These are phyloP conservation scores for Gryon sp. DNA, from an alignment of 1,140 invertebrate genomes.

Conservation along the genomic window DNA sequence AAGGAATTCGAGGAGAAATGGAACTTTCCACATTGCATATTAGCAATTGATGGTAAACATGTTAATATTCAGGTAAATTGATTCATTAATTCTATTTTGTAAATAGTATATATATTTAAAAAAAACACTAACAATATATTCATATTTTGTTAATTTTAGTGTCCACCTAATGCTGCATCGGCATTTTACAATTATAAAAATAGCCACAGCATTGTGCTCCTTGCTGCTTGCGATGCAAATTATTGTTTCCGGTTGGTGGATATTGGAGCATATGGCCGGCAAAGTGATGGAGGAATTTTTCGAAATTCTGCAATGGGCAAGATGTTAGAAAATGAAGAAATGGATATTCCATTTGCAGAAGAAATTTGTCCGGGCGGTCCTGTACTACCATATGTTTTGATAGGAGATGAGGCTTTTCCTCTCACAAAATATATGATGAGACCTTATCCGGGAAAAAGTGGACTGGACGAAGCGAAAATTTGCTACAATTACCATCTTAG, in stretches of 20 bases:
- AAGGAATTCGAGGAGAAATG: slow-evolving; percentile 3
- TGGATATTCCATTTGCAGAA: background rate
- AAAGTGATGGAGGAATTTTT: slow-evolving; percentile 21
- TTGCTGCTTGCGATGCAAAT: background rate
- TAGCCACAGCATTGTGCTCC: background rate
- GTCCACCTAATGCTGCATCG: slow-evolving; percentile 11
- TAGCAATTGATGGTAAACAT: too few species aligned
- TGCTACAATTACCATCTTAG: slow-evolving; percentile 72
- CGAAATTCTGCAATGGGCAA: background rate
- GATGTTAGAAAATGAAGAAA: background rate
- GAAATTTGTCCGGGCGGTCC: background rate
- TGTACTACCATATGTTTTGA: background rate
- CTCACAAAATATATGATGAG: slow-evolving; percentile 61
- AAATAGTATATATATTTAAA: too few species aligned
- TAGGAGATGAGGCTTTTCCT: slow-evolving; percentile 20
- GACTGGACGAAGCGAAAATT: slow-evolving; percentile 57
- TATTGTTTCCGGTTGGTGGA: background rate
- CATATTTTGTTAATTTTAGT: slow-evolving; percentile 1
- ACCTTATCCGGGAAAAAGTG: slow-evolving; percentile 69
- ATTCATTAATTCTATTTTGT: too few species aligned
- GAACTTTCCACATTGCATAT: slow-evolving; percentile 3
- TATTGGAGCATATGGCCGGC: background rate
- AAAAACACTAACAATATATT: too few species aligned
- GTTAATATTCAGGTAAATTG: too few species aligned
- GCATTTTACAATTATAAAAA: slow-evolving; percentile 13